Conservation (phyloP, 2,113 vertebrate species). For the Nansenia antarctica region DNA sequence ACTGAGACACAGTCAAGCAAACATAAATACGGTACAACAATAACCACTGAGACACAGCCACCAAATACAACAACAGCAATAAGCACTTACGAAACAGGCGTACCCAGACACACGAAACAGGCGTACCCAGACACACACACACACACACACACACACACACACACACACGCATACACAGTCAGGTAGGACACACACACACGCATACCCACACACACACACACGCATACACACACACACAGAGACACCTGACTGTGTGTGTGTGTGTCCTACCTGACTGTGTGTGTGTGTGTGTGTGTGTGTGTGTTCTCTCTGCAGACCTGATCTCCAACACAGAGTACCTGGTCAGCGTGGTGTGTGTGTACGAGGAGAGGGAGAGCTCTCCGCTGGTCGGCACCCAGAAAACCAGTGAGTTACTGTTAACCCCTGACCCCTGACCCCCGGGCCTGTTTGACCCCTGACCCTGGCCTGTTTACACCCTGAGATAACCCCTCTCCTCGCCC, state of each 20-base stretch:
- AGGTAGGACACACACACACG: background rate
- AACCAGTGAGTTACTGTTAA: slow-evolving; percentile 77
- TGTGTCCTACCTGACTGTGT: background rate
- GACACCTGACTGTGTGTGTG: background rate
- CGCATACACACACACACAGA: background rate
- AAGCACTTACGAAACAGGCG: too few relatives aligned
- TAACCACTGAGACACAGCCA: too few relatives aligned
- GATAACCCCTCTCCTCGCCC: too few relatives aligned
- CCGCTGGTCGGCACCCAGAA: slow-evolving; percentile 83
- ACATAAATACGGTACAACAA: too few relatives aligned
- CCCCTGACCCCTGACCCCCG: background rate
- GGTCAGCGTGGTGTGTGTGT: slow-evolving; percentile 89
- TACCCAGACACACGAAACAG: too few relatives aligned
- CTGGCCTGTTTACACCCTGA: too few relatives aligned
- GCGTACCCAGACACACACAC: slow-evolving; percentile 74
- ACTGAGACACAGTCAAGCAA: too few relatives aligned
- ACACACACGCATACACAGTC: background rate
- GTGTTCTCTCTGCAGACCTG: slow-evolving; percentile 83
- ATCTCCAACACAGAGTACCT: slow-evolving; percentile 91
- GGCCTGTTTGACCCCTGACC: background rate
- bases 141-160: too few relatives aligned
- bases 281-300: background rate
- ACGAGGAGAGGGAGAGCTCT: slow-evolving; percentile 85
- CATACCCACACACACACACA: background rate
- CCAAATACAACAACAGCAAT: too few relatives aligned